Base-by-base conservation (phyloP, 2,113 vertebrate species). In the Rutilus rutilus region DNA sequence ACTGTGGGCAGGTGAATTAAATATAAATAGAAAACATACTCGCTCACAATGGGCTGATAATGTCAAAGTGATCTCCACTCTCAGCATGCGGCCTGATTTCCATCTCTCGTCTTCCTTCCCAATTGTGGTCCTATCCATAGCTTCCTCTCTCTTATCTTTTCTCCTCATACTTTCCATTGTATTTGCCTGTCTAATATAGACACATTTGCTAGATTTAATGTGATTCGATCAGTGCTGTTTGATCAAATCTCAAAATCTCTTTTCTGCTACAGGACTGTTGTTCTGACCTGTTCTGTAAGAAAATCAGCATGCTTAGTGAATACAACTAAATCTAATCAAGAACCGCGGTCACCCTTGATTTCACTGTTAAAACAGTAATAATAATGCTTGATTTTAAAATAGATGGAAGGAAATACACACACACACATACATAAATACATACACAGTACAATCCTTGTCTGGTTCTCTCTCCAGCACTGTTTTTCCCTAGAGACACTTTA, bases 1-100 rank as follows among this genome's bases (percentile, higher is more conserved):
- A 54, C 27, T 27, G 33, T 42, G 23, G 50, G 67, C 67, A 83
- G 30, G 67, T 83, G n/a, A 73, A 73, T 73, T 15, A 83, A 73
- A 83, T 33, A 83, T 67, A 65, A 45, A 80, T 19, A 21, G 2
- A 39, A 73, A 33, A 42, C 14, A 23, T 25, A 50, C 62, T 1
- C 17, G 1, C 25, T 33, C 33, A 50, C 17, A 33, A 50, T 64
- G 39, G 59, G 42, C 59, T 64, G 59, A 21, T 27, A 64, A 64
- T 80, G 59, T 64, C 23, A 27, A 80, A 47, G n/a, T 62, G 52
- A 36, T 59, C 39, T 60, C 57, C 21, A 17, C 23, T 60, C 54
- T 78, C 50, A 78, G 50, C 52, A 78, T 54, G 25, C 17, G 3
- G 45, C 12, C 12, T 21, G 27, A 77, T 54, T 59, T 80, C 27